Conservation (phyloP, 2,888 invertebrate species). For the Acanthacorydalis orientalis region DNA sequence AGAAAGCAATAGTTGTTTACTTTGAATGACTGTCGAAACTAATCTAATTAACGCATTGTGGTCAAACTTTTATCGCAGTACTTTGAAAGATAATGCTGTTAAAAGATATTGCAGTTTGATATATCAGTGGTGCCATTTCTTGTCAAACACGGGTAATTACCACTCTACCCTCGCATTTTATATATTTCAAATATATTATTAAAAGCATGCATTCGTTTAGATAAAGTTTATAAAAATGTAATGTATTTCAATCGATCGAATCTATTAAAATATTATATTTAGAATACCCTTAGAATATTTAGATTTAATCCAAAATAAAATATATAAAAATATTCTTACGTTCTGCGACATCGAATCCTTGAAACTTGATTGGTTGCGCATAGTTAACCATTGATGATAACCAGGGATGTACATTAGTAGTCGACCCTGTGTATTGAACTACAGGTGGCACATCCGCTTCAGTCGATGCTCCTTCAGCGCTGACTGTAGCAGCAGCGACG, state of each 20-base stretch:
- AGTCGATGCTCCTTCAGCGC: slow-evolving; percentile 30
- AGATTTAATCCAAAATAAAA: neutral
- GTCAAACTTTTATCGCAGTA: no score
- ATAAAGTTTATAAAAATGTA: no score
- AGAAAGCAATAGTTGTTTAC: no score
- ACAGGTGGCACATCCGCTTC: slow-evolving; percentile 42
- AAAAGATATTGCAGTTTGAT: no score
- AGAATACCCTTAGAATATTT: neutral
- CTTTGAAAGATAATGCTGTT: no score
- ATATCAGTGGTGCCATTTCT: no score
- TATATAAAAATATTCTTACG: slow-evolving; percentile 38
- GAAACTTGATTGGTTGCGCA: slow-evolving; percentile 98
- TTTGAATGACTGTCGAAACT: no score
- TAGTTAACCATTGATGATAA: slow-evolving; percentile 98
- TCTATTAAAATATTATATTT: neutral
- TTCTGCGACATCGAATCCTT: slow-evolving; percentile 92
- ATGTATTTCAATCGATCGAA: neutral
- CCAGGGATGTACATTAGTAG: slow-evolving; percentile 98
- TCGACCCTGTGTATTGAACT: slow-evolving; percentile 86
- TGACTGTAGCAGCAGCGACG: slow-evolving; percentile 40
- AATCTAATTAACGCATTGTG: no score
- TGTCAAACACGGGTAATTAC: no score
- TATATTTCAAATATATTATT: no score
- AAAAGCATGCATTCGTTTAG: no score
- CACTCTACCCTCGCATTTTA: no score